Conservation (phyloP, 2,113 vertebrate genomes). For the Prunella fulvescens region DNA sequence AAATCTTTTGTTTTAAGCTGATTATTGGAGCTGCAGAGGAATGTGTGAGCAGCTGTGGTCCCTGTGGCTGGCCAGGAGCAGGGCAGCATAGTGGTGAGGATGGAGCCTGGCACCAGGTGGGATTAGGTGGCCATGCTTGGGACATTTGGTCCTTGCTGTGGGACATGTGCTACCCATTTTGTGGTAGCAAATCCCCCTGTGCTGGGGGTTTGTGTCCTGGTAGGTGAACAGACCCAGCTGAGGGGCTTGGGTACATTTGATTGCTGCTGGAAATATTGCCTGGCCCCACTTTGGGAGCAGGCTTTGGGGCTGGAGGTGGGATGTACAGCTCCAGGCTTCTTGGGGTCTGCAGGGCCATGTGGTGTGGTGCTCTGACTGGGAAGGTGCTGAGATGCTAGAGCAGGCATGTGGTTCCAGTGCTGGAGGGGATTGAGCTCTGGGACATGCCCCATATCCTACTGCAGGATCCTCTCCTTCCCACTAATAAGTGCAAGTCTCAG, state of each 20-base stretch:
- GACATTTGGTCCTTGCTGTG: neutral
- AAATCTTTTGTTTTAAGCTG: neutral
- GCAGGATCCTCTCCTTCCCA: neutral
- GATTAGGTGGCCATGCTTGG: neutral
- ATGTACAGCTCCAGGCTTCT: neutral
- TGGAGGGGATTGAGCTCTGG: neutral
- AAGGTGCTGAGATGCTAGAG: neutral
- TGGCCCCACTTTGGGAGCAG: neutral
- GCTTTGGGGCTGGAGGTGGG: neutral
- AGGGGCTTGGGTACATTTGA: neutral
- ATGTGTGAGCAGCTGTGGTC: neutral
- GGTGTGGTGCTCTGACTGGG: neutral
- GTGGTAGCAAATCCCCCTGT: neutral
- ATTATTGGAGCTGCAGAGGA: neutral
- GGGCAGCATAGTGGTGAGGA: neutral
- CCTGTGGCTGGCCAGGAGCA: neutral
- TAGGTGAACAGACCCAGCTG: neutral
- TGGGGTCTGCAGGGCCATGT: fast-evolving
- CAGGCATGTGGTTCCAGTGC: neutral
- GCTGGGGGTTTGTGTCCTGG: neutral
- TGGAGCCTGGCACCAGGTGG: neutral
- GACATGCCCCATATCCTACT: neutral
- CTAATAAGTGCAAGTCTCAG: neutral
- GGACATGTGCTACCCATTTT: neutral
- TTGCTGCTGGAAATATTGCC: neutral